Conservation (phyloP, 2,113 vertebrate species). For the Thunnus thynnus region DNA sequence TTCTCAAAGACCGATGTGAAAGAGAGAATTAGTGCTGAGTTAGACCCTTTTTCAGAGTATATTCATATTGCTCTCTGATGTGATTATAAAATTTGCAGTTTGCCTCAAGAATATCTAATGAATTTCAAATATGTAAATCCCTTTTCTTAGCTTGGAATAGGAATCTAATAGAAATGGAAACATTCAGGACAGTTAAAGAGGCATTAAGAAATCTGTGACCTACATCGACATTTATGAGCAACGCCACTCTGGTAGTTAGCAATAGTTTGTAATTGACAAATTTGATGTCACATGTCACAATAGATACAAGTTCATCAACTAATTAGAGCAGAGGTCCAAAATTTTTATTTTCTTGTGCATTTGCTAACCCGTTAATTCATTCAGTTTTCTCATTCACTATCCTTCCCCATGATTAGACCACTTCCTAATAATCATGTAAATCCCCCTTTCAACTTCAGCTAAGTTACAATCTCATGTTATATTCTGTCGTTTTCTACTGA, state of each 20-base stretch:
- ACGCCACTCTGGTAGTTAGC: not conserved
- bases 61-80: slow-evolving; percentile 40
- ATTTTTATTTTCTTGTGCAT: too few species aligned
- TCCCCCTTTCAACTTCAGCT: too few species aligned
- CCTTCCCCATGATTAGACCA: too few species aligned
- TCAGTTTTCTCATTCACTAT: too few species aligned
- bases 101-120: slow-evolving; percentile 2
- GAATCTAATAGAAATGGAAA: not conserved
- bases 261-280: too few species aligned
- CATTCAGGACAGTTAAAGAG: slow-evolving; percentile 4
- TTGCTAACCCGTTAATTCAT: too few species aligned
- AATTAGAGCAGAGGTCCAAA: too few species aligned
- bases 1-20: not conserved
- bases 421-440: too few species aligned
- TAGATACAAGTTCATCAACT: too few species aligned
- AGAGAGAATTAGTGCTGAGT: slow-evolving; percentile 15
- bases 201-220: slow-evolving; percentile 10
- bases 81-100: slow-evolving; percentile 38
- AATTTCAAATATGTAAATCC: slow-evolving; percentile 32
- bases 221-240: not conserved
- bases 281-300: too few species aligned
- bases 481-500: too few species aligned
- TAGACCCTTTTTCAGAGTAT: not conserved
- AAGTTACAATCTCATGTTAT: too few species aligned
- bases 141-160: not conserved